Evolutionary conservation across 2,113 vertebrate species (phyloP), one percentile per base, ranked within the genome.

Genomic region (Antennarius striatus): DNA sequence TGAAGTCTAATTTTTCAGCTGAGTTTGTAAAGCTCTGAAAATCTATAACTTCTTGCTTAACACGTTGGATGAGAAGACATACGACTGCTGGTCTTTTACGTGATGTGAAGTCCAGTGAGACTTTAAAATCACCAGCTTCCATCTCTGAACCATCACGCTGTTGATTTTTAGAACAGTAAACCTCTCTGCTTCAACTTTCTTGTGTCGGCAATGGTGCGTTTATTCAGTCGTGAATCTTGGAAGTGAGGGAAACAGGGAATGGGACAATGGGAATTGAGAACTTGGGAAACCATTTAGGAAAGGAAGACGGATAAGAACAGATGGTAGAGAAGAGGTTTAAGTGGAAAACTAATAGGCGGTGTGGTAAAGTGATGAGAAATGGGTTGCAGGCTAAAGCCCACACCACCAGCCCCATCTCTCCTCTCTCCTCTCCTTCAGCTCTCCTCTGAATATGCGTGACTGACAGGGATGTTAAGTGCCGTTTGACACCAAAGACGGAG

Each of bases 401-500:
- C 46, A 14, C 5, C 40, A 57, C 17, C 53, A 36, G 30, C 67
- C 50, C 30, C 53, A 39, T 28, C 36, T 79, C 67, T 54, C 76
- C 67, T 52, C 50, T 66, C 13, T 68, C 75, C 79, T 86, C 86
- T 89, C 88, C 90, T 93, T 92, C 88, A 90, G 83, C 79, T 92
- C 91, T 91, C 89, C 90, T 93, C 90, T 87, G 88, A 88, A 77
- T 82, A 74, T 71, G 73, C 52, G 65, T 94, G 93, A 94, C 91
- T 92, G 93, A 92, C 93, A 93, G 91, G 79, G 88, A 92, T 92
- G 93, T 93, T 93, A 93, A 94, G 91, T 92, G 92, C 89, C 90
- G 88, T 93, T 93, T 93, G 93, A 93, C 93, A 93, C 89, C 88
- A 76, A 88, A 91, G 88, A 90, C 87, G 82, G 87, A 87, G 88